These are phyloP conservation scores for Botia almorhae DNA, from an alignment of 2,797 vertebrate species.

Conservation along the genomic window DNA sequence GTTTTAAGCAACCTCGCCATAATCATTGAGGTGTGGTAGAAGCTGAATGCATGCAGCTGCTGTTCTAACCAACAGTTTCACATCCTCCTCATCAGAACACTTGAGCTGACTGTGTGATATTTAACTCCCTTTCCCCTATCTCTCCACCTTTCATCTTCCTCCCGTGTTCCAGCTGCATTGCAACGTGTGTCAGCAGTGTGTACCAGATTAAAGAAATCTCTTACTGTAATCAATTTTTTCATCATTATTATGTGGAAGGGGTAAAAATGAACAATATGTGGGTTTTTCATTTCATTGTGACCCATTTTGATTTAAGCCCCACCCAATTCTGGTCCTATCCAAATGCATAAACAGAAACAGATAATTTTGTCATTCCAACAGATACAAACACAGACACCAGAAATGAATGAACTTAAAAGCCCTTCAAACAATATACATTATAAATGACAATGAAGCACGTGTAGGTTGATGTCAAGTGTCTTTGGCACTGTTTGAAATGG, in stretches of 20 bases:
- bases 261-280: neutral
- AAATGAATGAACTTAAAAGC: neutral
- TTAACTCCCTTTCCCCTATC: conserved; percentile 11
- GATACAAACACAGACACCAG: neutral
- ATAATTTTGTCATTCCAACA: neutral
- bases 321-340: neutral
- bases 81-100: conserved; percentile 33
- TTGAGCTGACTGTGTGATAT: conserved; percentile 25
- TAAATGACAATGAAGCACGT: neutral
- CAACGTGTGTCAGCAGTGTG: neutral
- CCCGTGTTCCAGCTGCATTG: neutral
- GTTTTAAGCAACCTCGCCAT: conserved; percentile 20
- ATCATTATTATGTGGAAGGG: neutral
- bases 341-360: neutral
- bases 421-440: neutral
- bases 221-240: neutral
- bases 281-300: neutral
- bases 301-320: neutral
- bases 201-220: neutral
- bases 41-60: conserved; percentile 15
- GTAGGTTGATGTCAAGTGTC: neutral
- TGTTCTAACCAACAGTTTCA: conserved; percentile 12
- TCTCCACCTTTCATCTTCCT: neutral
- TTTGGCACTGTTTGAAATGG: conserved; percentile 4
- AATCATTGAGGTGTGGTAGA: conserved; percentile 39